Evolutionary conservation across 2,113 vertebrate genomes (phyloP), one percentile per base, ranked within the genome.

Genomic region (Daboia siamensis): DNA sequence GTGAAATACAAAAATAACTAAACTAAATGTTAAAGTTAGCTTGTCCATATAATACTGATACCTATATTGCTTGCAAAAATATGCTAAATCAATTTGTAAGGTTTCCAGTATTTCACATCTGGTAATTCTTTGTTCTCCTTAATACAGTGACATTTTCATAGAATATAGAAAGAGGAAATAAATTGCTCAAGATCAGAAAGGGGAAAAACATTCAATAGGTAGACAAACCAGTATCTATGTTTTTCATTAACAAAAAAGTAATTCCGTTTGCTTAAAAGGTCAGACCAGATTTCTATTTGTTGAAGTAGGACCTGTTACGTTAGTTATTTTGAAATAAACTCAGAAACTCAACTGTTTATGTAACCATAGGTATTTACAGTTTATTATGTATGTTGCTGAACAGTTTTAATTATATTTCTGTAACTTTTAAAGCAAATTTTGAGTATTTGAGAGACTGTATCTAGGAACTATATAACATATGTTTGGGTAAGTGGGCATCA

Each of bases 321-420:
- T 92, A 5, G 0, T 20, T 4, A 61, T 54, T 64, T 33, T n/a
- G 88, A 93, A 87, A 74, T 6, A 3, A 61, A 91, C 1, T 0
- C 0, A 46, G 29, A 44, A 86, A 84, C 20, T 33, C 17, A 92
- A 33, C 20, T 74, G 48, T 46, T 74, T 46, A 88, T 46, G 4
- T 64, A 54, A 69, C 51, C 88, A 55, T 10, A 29, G 46, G 33
- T 87, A 15, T 57, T 0, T 29, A 51, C 15, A 55, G 13, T 54
- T 89, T 11, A 20, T n/a, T 48, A 5, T 44, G 4, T 69, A 90
- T 39, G 7, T 51, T 0, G 13, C 80, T 55, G 91, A 86, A 39
- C 2, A 6, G 46, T 86, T 0, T 44, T 44, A 57, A 52, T 0
- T 87, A 23, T 2, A 87, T 92, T 74, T 44, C 11, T 0, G 0